Conservation (phyloP, 2,888 invertebrate genomes). For the Philereme transversata region DNA sequence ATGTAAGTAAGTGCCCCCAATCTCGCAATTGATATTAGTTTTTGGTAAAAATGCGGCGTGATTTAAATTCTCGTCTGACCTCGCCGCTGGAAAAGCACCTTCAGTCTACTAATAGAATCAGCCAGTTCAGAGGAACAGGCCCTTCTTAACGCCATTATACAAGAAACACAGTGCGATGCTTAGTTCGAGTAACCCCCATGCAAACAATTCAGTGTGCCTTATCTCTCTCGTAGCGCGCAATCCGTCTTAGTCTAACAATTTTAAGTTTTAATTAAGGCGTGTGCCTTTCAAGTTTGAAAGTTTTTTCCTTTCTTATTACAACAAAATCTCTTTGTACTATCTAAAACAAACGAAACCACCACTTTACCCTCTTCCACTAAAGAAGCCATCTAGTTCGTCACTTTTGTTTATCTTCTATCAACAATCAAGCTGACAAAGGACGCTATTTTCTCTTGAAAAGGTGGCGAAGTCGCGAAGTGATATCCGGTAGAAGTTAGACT, state of each 20-base stretch:
- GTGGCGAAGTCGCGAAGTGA: slow-evolving; percentile 33
- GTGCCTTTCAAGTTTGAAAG: slow-evolving; percentile 37
- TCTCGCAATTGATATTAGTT: too few relatives aligned
- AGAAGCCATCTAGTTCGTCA: slow-evolving; percentile 26
- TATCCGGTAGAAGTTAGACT: slow-evolving; percentile 30
- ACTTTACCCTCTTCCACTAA: slow-evolving; percentile 16
- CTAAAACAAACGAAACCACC: slow-evolving; percentile 23
- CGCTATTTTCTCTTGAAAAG: slow-evolving; percentile 32
- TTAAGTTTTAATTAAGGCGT: slow-evolving; percentile 53
- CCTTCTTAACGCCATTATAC: slow-evolving; percentile 6
- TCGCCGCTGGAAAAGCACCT: too few relatives aligned
- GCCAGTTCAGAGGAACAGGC: too few relatives aligned
- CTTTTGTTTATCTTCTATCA: slow-evolving; percentile 37
- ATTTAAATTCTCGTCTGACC: too few relatives aligned
- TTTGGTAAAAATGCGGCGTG: too few relatives aligned
- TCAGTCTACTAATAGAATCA: too few relatives aligned
- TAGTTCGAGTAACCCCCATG: slow-evolving; percentile 16
- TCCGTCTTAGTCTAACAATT: slow-evolving; percentile 41
- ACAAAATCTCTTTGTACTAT: slow-evolving; percentile 26
- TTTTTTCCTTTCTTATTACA: slow-evolving; percentile 36
- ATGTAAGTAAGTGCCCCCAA: too few relatives aligned
- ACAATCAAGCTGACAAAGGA: slow-evolving; percentile 35
- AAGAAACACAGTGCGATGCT: slow-evolving; percentile 7
- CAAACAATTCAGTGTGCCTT: slow-evolving; percentile 44
- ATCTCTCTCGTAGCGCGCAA: slow-evolving; percentile 35